phyloP scores from a whole-genome alignment of 2,888 invertebrate genomes.

The Anodontia alba region DNA sequence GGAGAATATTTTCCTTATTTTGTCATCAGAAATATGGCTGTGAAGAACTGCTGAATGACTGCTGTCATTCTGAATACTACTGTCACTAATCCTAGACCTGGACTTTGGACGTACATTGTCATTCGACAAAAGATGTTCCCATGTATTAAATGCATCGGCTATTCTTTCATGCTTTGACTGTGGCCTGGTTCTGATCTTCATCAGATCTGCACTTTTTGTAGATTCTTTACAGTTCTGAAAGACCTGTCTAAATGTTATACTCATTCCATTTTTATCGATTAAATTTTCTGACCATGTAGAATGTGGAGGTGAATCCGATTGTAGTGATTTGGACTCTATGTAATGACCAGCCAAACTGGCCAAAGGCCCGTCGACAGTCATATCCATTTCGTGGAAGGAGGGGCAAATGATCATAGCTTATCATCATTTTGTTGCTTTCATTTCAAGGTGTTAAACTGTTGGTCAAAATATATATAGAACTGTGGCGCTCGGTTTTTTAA shows the following conservation, averaged over 20 bases:
- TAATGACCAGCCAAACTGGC: not conserved
- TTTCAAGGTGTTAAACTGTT: not conserved
- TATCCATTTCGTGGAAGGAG: not conserved
- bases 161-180: slow-evolving; percentile 36
- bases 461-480: not conserved
- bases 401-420: not conserved
- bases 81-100: slow-evolving; percentile 25
- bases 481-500: not conserved
- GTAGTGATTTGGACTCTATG: not conserved
- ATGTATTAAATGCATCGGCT: slow-evolving; percentile 44
- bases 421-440: not conserved
- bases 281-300: slow-evolving; percentile 4
- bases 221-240: slow-evolving; percentile 30
- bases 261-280: slow-evolving; percentile 31
- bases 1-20: not conserved
- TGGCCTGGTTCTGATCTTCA: not conserved
- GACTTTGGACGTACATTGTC: slow-evolving; percentile 55
- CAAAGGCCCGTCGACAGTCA: not conserved
- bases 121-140: slow-evolving; percentile 40
- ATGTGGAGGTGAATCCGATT: not conserved
- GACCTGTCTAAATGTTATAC: slow-evolving; percentile 53
- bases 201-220: not conserved
- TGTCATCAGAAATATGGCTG: not conserved
- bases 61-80: not conserved
- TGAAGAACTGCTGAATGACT: not conserved